Percentiles rank a stretch among this genome's conserved stretches.
These are phyloP conservation scores for Calcarius lapponicus DNA, from an alignment of 2,797 vertebrate species.

Conservation along the genomic window DNA sequence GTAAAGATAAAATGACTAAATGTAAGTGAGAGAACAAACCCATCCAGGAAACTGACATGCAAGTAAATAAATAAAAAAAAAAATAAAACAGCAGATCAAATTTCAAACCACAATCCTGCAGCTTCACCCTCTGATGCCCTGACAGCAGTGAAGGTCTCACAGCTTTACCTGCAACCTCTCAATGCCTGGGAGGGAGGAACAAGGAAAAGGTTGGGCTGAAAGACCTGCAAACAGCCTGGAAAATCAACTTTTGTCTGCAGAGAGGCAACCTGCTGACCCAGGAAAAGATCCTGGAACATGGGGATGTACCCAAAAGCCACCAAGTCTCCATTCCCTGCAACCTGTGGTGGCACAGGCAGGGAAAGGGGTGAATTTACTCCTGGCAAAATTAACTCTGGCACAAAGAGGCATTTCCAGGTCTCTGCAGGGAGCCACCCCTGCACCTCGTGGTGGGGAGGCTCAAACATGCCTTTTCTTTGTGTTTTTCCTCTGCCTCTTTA, in stretches of 20 bases:
- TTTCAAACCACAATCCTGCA: not conserved
- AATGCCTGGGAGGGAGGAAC: not conserved
- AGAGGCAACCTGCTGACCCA: not conserved
- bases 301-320: not conserved
- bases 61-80: not conserved
- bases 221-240: not conserved
- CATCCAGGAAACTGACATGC: not conserved
- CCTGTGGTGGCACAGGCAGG: not conserved
- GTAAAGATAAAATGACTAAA: slow-evolving; percentile 14
- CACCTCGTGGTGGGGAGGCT: not conserved
- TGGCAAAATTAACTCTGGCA: not conserved
- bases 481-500: slow-evolving; percentile 19
- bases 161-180: not conserved
- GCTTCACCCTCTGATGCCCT: not conserved
- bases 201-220: not conserved
- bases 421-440: not conserved
- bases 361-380: not conserved
- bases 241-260: not conserved
- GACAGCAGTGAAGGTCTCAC: not conserved
- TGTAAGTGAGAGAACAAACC: not conserved
- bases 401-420: slow-evolving; percentile 37
- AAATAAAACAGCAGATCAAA: not conserved
- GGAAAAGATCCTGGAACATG: not conserved
- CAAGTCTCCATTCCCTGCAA: not conserved
- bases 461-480: not conserved